phyloP scores from a whole-genome alignment of 2,113 vertebrate genomes.

The Ranitomeya variabilis region DNA sequence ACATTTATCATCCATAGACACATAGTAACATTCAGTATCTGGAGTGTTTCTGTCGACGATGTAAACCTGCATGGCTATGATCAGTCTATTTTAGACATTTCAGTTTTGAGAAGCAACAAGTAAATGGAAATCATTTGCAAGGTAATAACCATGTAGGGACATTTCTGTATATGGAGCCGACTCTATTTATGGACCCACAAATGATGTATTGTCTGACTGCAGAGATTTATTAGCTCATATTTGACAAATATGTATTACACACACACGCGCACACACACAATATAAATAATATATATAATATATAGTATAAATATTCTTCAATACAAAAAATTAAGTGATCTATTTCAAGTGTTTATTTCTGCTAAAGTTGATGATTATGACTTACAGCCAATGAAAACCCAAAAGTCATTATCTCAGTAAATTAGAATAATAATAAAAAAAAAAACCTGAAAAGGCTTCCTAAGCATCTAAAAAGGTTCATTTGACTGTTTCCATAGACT shows the following conservation, averaged over 20 bases:
- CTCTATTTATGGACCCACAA: neutral
- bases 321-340: no score
- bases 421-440: no score
- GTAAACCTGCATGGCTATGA: neutral
- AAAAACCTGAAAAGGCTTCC: no score
- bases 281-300: no score
- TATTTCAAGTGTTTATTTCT: no score
- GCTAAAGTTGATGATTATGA: no score
- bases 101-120: neutral
- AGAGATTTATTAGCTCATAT: neutral
- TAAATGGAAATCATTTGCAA: slow-evolving; percentile 8
- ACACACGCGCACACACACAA: no score
- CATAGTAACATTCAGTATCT: neutral
- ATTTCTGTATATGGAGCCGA: neutral
- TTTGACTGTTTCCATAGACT: no score
- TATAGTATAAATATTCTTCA: no score
- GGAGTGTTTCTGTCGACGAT: neutral
- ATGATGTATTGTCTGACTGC: neutral
- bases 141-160: neutral
- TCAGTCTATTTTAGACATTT: neutral
- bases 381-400: no score
- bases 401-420: no score
- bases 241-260: neutral
- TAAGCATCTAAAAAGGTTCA: no score
- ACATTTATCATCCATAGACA: slow-evolving; percentile 24